phyloP scores from a whole-genome alignment of 2,888 invertebrate genomes.

The Siphlonurus alternatus region DNA sequence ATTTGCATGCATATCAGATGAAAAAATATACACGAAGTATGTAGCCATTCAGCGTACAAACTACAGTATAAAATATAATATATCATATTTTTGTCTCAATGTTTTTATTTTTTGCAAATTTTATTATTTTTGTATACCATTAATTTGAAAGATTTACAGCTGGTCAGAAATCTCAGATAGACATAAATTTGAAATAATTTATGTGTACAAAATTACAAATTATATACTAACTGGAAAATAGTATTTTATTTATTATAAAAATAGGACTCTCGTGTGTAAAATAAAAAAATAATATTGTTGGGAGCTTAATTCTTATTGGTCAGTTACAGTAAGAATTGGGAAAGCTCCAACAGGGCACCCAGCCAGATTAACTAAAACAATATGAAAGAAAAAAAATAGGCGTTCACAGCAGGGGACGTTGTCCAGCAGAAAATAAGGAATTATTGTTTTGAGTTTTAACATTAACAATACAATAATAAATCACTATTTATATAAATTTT shows the following conservation, averaged over 20 bases:
- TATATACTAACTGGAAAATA: too few species aligned
- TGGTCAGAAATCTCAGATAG: too few species aligned
- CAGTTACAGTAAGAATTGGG: not conserved
- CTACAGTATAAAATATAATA: not conserved
- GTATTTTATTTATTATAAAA: too few species aligned
- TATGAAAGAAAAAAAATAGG: not conserved
- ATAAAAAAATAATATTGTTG: not conserved
- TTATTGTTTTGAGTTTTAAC: not conserved
- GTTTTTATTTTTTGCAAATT: not conserved
- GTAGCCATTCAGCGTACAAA: not conserved
- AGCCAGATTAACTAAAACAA: slow-evolving; percentile 1
- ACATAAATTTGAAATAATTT: too few species aligned
- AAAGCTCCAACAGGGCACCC: not conserved
- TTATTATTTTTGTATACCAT: too few species aligned
- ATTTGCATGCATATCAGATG: too few species aligned
- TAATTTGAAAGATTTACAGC: too few species aligned
- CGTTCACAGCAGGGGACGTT: not conserved
- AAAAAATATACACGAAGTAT: too few species aligned
- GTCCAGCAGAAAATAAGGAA: not conserved
- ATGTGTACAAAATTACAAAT: too few species aligned
- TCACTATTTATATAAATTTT: not conserved
- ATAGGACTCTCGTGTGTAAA: too few species aligned
- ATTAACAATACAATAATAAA: not conserved
- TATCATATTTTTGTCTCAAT: not conserved
- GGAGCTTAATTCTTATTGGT: not conserved